phyloP scores from a whole-genome alignment of 2,888 invertebrate genomes.

The Leptopilina syphax region DNA sequence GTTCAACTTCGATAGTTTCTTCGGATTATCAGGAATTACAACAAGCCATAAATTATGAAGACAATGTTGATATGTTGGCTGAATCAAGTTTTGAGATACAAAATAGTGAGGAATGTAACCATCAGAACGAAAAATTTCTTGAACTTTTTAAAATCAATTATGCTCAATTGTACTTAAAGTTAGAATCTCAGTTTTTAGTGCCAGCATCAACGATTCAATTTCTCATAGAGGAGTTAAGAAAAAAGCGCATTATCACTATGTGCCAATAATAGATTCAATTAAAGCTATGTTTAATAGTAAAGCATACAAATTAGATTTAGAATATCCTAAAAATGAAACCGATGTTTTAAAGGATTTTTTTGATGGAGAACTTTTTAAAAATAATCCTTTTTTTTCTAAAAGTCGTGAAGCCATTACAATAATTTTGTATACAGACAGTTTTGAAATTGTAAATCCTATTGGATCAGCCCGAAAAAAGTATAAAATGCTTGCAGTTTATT shows the following conservation, averaged over 20 bases:
- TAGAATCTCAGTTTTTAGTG: slow-evolving; percentile 50
- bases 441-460: no score
- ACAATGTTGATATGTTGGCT: neutral
- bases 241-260: neutral
- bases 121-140: neutral
- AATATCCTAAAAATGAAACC: no score
- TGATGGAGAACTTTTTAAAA: no score
- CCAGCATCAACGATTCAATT: slow-evolving; percentile 51
- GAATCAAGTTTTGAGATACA: neutral
- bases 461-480: neutral
- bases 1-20: neutral
- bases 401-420: no score
- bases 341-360: no score
- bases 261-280: no score
- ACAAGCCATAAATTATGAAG: neutral
- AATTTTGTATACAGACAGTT: no score
- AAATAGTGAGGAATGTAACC: neutral
- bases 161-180: slow-evolving; percentile 46
- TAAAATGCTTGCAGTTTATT: slow-evolving; percentile 10
- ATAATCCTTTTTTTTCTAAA: no score
- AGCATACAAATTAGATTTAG: no score
- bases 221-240: slow-evolving; percentile 44
- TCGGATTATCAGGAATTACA: neutral
- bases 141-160: slow-evolving; percentile 29
- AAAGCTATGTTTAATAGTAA: no score